Evolutionary conservation across 2,797 vertebrate genomes (phyloP).

Genomic region (Dryobates pubescens): DNA sequence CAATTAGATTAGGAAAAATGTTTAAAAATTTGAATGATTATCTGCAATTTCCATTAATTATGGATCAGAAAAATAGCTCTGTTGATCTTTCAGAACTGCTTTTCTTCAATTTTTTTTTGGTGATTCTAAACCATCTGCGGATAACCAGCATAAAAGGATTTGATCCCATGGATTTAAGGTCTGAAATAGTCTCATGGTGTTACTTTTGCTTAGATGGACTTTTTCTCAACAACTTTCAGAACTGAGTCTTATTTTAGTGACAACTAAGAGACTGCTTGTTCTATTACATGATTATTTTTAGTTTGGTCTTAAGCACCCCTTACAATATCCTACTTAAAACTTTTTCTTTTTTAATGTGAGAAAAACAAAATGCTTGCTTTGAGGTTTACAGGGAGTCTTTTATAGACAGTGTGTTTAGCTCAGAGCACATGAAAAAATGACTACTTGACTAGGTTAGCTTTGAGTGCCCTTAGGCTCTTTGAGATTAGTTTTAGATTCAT

Average conservation of each 20-base stretch:
- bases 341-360: conserved; percentile 51
- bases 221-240: not conserved
- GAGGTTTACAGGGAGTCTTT: conserved; percentile 56
- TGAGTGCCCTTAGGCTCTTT: conserved; percentile 74
- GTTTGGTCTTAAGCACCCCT: not conserved
- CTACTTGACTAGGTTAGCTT: conserved; percentile 69
- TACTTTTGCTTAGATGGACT: not conserved
- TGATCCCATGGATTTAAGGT: not conserved
- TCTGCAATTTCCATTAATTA: not conserved
- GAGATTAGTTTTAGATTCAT: conserved; percentile 84
- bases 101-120: not conserved
- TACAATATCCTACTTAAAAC: not conserved
- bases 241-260: not conserved
- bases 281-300: not conserved
- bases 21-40: not conserved
- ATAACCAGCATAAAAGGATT: not conserved
- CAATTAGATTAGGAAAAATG: not conserved
- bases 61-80: not conserved
- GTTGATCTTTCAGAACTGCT: not conserved
- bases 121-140: not conserved
- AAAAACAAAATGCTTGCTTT: conserved; percentile 47
- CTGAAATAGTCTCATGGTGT: not conserved
- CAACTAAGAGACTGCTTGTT: not conserved
- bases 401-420: conserved; percentile 67
- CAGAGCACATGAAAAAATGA: conserved; percentile 71